Evolutionary conservation across 2,797 vertebrate species (phyloP).

Genomic region (Phrynocephalus forsythii): DNA sequence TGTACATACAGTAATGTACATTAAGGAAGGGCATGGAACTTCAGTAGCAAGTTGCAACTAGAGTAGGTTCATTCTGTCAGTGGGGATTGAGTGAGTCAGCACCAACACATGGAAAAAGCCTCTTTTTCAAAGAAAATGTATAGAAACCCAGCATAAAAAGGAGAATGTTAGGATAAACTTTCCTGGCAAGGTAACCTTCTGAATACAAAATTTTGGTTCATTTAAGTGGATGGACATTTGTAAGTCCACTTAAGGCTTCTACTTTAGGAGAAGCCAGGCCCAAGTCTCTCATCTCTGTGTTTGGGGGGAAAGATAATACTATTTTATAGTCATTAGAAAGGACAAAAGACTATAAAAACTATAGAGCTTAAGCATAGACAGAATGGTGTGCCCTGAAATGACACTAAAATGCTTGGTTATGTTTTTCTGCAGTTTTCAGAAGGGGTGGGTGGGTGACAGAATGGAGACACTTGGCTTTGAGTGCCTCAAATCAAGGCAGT

Average conservation of each 20-base stretch:
- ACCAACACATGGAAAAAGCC: neutral
- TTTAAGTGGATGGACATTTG: neutral
- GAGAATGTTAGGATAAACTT: neutral
- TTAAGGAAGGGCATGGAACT: too few relatives aligned
- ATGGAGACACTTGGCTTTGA: conserved; percentile 71
- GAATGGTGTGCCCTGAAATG: neutral
- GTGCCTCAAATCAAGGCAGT: too few relatives aligned
- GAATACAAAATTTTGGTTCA: neutral
- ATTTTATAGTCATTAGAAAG: neutral
- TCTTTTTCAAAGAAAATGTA: neutral
- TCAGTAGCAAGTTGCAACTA: too few relatives aligned
- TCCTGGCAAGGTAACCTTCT: neutral
- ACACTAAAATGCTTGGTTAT: neutral
- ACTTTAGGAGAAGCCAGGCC: neutral
- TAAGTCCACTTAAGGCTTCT: neutral
- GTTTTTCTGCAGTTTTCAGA: neutral
- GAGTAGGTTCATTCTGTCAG: too few relatives aligned
- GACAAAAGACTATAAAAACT: neutral
- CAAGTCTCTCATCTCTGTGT: neutral
- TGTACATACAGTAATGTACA: too few relatives aligned
- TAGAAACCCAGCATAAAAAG: neutral
- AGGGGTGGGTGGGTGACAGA: too few relatives aligned
- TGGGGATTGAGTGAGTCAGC: too few relatives aligned
- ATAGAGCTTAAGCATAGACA: neutral
- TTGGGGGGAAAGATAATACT: neutral